Evolutionary conservation across 1,140 invertebrate genomes (phyloP).

Genomic region (Paracyclopina nana): DNA sequence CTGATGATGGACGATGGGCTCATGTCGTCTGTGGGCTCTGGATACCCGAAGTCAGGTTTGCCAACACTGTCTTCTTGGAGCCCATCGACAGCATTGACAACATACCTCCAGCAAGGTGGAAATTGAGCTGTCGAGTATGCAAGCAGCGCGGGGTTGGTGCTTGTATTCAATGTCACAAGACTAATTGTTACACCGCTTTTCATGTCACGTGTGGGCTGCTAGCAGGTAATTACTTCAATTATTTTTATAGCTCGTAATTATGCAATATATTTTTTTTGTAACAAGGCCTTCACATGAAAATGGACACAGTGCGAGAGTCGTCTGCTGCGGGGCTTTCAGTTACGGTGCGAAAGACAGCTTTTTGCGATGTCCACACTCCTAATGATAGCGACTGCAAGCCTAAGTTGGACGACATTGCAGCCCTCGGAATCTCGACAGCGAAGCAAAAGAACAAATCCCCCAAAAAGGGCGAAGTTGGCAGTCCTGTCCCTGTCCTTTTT

Average conservation of each 20-base stretch:
- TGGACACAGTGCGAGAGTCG: constrained; percentile 65
- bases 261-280: too few species aligned
- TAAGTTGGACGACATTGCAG: constrained; percentile 17
- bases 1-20: constrained; percentile 84
- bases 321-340: constrained; percentile 30
- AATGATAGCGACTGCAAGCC: constrained; percentile 37
- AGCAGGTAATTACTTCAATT: too few species aligned
- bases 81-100: constrained; percentile 90
- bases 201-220: constrained; percentile 97
- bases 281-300: constrained; percentile 84
- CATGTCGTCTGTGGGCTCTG: constrained; percentile 96
- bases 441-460: constrained; percentile 2
- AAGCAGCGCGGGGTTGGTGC: constrained; percentile 81
- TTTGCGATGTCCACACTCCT: constrained; percentile 81
- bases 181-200: constrained; percentile 88
- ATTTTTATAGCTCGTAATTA: too few species aligned
- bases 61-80: constrained; percentile 86
- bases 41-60: constrained; percentile 96
- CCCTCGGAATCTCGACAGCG: constrained; percentile 7
- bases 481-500: constrained; percentile 14
- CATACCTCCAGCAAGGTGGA: constrained; percentile 85
- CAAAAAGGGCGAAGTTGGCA: constrained; percentile 9
- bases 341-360: constrained; percentile 82
- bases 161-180: constrained; percentile 93
- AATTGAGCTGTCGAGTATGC: constrained; percentile 85